phyloP scores from a whole-genome alignment of 2,888 invertebrate species.

The Corythucha ciliata region DNA sequence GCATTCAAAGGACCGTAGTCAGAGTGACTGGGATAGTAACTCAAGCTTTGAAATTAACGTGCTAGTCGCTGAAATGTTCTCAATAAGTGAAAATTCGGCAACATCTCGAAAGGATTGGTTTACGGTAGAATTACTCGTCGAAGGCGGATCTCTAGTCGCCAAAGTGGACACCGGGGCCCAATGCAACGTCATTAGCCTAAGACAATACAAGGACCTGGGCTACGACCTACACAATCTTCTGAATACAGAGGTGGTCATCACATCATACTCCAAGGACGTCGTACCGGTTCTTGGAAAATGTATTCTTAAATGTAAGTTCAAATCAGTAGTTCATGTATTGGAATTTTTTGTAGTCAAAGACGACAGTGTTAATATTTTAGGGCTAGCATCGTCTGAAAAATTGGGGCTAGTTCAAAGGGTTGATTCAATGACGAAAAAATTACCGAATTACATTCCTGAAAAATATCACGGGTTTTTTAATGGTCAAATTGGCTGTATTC shows the following conservation, averaged over 20 bases:
- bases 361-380: neutral
- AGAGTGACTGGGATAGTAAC: neutral
- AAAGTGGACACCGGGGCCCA: slow-evolving; percentile 15
- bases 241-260: neutral
- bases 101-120: neutral
- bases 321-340: neutral
- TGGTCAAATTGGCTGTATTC: slow-evolving; percentile 7
- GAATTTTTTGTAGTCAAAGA: slow-evolving; percentile 3
- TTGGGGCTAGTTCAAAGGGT: neutral
- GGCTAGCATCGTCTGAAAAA: neutral
- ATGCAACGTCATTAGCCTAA: slow-evolving; percentile 10
- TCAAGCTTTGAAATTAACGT: too few relatives aligned
- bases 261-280: slow-evolving; percentile 5
- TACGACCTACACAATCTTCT: neutral
- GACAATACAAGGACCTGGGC: neutral
- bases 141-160: neutral
- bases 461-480: neutral
- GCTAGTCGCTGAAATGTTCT: neutral
- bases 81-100: neutral
- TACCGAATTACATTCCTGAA: neutral
- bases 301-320: neutral
- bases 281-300: slow-evolving; percentile 9
- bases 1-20: neutral
- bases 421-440: neutral
- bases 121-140: neutral